A percentile compares a stretch with the other conserved stretches of the same genome.
These are phyloP conservation scores for Cartodere bifasciata DNA, from an alignment of 2,888 invertebrate genomes.

Conservation along the genomic window DNA sequence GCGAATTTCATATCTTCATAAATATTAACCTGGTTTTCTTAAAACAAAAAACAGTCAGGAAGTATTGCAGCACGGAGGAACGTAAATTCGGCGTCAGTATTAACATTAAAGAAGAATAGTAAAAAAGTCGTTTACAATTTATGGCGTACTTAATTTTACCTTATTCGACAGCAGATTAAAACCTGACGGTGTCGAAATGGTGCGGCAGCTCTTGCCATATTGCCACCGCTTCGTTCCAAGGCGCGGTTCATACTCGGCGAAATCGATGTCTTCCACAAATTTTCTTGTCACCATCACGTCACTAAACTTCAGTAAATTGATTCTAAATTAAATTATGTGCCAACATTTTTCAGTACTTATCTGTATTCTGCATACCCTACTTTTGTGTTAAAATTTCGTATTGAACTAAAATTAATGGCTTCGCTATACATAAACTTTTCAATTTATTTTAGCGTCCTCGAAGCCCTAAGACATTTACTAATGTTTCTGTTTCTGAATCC, in stretches of 20 bases:
- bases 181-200: conserved; percentile 13
- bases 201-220: too few species aligned
- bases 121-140: conserved; percentile 21
- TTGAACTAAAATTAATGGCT: conserved; percentile 19
- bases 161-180: conserved; percentile 19
- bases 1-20: too few species aligned
- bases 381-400: conserved; percentile 15
- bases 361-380: conserved; percentile 26
- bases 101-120: conserved; percentile 14
- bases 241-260: too few species aligned
- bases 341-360: conserved; percentile 32
- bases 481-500: too few species aligned
- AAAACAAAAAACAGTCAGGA: too few species aligned
- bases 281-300: conserved; percentile 27
- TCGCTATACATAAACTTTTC: neutral
- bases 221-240: too few species aligned
- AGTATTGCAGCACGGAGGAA: too few species aligned
- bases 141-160: conserved; percentile 19
- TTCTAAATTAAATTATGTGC: conserved; percentile 32
- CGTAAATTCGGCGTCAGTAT: conserved; percentile 13
- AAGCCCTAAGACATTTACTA: neutral
- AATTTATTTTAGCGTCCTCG: neutral
- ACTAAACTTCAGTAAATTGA: conserved; percentile 28
- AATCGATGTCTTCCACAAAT: conserved; percentile 27
- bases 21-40: too few species aligned